These are phyloP conservation scores for Pachliopta kotzebuea DNA, from an alignment of 2,888 invertebrate genomes.

Conservation along the genomic window DNA sequence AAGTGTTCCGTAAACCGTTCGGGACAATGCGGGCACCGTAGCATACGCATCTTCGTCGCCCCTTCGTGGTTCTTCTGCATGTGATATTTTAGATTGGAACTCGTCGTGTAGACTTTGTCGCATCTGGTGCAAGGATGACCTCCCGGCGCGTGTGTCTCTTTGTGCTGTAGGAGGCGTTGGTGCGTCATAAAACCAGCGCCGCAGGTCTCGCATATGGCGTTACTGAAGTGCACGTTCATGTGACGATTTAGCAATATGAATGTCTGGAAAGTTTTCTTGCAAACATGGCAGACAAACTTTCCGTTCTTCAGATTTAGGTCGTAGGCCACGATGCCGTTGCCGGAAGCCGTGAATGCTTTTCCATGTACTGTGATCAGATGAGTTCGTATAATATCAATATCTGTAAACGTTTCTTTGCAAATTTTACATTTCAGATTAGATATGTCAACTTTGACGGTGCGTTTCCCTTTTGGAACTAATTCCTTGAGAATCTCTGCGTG, in stretches of 20 bases:
- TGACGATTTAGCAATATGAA: slow-evolving; percentile 63
- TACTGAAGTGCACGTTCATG: slow-evolving; percentile 67
- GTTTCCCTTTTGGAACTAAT: slow-evolving; percentile 56
- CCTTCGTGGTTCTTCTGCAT: slow-evolving; percentile 58
- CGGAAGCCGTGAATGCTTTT: slow-evolving; percentile 52
- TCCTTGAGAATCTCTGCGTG: slow-evolving; percentile 47
- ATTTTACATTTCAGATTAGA: slow-evolving; percentile 56
- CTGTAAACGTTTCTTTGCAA: slow-evolving; percentile 41
- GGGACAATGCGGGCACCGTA: slow-evolving; percentile 56
- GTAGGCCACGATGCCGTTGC: slow-evolving; percentile 57
- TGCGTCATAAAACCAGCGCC: slow-evolving; percentile 63
- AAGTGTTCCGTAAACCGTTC: slow-evolving; percentile 63
- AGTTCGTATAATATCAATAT: slow-evolving; percentile 47
- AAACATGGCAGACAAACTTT: slow-evolving; percentile 56
- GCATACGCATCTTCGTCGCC: slow-evolving; percentile 50
- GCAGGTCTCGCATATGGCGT: slow-evolving; percentile 63
- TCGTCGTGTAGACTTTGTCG: slow-evolving; percentile 70
- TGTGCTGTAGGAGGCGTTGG: slow-evolving; percentile 57
- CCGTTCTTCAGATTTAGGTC: slow-evolving; percentile 50
- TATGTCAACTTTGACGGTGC: slow-evolving; percentile 63
- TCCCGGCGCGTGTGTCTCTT: slow-evolving; percentile 59
- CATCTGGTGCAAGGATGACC: slow-evolving; percentile 65
- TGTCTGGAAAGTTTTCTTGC: slow-evolving; percentile 56
- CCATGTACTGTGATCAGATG: slow-evolving; percentile 50
- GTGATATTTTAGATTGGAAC: slow-evolving; percentile 59